Percentiles rank a stretch among this genome's conserved stretches.
Conservation (phyloP, 2,113 vertebrate species). For the Pelecanus crispus region DNA sequence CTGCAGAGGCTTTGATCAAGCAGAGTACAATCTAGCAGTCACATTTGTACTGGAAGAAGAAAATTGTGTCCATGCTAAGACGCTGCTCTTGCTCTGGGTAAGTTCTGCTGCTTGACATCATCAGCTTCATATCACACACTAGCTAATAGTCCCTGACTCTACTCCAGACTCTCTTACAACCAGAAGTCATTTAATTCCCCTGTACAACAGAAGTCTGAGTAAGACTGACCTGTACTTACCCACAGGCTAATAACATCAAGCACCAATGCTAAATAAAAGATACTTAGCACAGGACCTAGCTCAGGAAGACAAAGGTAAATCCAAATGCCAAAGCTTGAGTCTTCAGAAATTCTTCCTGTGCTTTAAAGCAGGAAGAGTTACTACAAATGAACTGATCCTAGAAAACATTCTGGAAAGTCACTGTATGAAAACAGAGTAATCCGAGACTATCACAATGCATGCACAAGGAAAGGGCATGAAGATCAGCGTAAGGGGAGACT, state of each 20-base stretch:
- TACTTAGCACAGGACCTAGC: background rate
- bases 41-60: background rate
- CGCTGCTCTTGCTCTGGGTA: conserved; percentile 9
- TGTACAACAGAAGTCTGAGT: background rate
- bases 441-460: accelerated
- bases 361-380: background rate
- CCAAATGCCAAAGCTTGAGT: background rate
- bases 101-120: background rate
- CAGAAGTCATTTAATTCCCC: background rate
- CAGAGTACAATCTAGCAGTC: background rate
- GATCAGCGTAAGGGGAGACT: background rate
- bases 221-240: background rate
- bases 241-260: background rate
- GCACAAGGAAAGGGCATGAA: background rate
- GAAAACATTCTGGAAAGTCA: background rate
- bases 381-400: background rate
- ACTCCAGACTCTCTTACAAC: background rate
- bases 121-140: background rate
- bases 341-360: background rate
- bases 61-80: background rate
- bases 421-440: background rate
- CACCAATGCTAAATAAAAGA: background rate
- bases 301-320: background rate
- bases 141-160: background rate
- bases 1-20: background rate